phyloP scores from a whole-genome alignment of 2,888 invertebrate genomes.

The Eurytoma adleriae region DNA sequence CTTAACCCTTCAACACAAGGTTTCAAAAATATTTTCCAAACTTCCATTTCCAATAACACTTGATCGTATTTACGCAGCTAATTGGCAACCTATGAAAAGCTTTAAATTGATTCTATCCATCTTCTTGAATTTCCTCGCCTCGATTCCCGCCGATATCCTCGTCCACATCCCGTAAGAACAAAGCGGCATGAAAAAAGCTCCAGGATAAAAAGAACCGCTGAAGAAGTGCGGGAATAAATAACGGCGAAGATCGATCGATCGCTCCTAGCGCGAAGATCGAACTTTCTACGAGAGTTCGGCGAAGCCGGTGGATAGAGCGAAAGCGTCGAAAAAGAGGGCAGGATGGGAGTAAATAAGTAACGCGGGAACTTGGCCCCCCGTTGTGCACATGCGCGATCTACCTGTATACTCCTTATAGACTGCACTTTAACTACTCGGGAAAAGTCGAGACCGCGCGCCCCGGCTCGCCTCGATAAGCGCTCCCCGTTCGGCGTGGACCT shows the following conservation, averaged over 20 bases:
- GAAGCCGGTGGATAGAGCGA: not conserved
- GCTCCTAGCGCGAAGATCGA: constrained; percentile 19
- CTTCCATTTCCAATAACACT: too few species aligned
- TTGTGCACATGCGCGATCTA: constrained; percentile 38
- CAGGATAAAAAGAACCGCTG: not conserved
- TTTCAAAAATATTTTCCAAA: too few species aligned
- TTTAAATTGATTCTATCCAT: too few species aligned
- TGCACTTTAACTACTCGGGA: constrained; percentile 56
- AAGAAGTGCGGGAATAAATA: too few species aligned
- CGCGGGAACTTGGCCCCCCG: constrained; percentile 51
- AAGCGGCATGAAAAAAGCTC: not conserved
- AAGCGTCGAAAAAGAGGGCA: not conserved
- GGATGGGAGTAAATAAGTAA: constrained; percentile 53
- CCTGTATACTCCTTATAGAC: constrained; percentile 53
- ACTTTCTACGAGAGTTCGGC: constrained; percentile 32
- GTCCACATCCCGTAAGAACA: not conserved
- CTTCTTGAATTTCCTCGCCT: too few species aligned
- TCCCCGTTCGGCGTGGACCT: not conserved
- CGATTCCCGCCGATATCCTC: not conserved
- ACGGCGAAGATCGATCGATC: constrained; percentile 36
- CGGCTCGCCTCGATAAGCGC: constrained; percentile 41
- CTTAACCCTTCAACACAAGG: too few species aligned
- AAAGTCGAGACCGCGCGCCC: constrained; percentile 42
- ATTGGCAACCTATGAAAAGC: too few species aligned
- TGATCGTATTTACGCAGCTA: too few species aligned